Evolutionary conservation across 2,888 invertebrate genomes (phyloP).

Genomic region (Sesia bembeciformis): DNA sequence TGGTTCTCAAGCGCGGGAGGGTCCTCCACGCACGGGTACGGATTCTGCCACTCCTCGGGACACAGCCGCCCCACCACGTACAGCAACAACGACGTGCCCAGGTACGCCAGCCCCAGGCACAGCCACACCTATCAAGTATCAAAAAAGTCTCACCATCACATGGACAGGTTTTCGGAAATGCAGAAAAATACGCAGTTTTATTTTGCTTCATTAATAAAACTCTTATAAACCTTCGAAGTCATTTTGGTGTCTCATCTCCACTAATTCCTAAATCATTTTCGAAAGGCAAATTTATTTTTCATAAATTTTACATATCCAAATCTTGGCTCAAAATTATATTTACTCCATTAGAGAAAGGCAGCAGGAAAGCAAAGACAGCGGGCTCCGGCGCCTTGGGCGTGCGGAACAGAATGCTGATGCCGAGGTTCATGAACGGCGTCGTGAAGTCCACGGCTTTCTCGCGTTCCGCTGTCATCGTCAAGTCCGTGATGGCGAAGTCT

Average conservation of each 20-base stretch:
- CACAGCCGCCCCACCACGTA: slow-evolving; percentile 87
- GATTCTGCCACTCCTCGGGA: slow-evolving; percentile 92
- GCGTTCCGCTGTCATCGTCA: slow-evolving; percentile 91
- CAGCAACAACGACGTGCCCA: slow-evolving; percentile 85
- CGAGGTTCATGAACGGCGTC: slow-evolving; percentile 96
- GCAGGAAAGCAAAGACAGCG: slow-evolving; percentile 91
- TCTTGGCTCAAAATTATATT: slow-evolving; percentile 4
- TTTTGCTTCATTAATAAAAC: too few species aligned
- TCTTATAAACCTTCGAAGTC: too few species aligned
- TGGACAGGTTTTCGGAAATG: too few species aligned
- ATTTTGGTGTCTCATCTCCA: too few species aligned
- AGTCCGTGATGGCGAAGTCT: slow-evolving; percentile 93
- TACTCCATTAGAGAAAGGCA: slow-evolving; percentile 85
- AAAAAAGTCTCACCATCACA: neutral
- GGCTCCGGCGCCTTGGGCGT: slow-evolving; percentile 89
- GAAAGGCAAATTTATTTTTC: too few species aligned
- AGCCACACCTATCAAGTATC: slow-evolving; percentile 80
- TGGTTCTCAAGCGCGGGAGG: slow-evolving; percentile 88
- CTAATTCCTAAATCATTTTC: too few species aligned
- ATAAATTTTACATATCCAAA: too few species aligned
- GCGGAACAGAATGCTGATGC: slow-evolving; percentile 90
- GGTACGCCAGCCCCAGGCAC: slow-evolving; percentile 87
- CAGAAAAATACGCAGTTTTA: too few species aligned
- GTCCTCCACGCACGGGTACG: slow-evolving; percentile 88
- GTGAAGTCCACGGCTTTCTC: slow-evolving; percentile 94